A percentile compares a stretch with the other conserved stretches of the same genome.
Evolutionary conservation across 2,797 vertebrate species (phyloP).

Genomic region (Leptoclinus maculatus): DNA sequence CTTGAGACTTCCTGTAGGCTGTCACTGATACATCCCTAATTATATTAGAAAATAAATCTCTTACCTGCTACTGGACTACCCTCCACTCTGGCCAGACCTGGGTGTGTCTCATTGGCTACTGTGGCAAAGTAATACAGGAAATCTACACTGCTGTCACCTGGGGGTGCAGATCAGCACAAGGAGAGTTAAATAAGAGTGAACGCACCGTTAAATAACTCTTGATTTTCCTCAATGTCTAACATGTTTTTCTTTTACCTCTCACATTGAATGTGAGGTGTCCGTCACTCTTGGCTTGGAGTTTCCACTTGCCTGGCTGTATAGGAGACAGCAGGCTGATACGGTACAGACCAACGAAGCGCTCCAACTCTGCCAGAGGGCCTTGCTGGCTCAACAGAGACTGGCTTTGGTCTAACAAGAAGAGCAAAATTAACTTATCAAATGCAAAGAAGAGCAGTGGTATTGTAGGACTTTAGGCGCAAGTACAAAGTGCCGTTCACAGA

Average conservation of each 20-base stretch:
- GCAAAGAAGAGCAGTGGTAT: neutral
- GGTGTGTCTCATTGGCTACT: slow-evolving; percentile 86
- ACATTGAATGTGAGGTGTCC: slow-evolving; percentile 82
- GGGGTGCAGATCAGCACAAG: neutral
- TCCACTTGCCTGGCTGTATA: slow-evolving; percentile 84
- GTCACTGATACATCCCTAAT: neutral
- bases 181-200: neutral
- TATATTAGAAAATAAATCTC: neutral
- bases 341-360: slow-evolving; percentile 82
- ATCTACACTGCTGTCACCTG: slow-evolving; percentile 88
- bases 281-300: slow-evolving; percentile 72
- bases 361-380: slow-evolving; percentile 73
- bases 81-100: slow-evolving; percentile 86
- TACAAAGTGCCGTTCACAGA: neutral
- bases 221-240: neutral
- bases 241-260: slow-evolving; percentile 80
- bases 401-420: slow-evolving; percentile 62
- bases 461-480: neutral
- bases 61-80: slow-evolving; percentile 86
- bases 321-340: slow-evolving; percentile 81
- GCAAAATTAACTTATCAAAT: neutral
- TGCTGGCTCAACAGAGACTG: slow-evolving; percentile 74
- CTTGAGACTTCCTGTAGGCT: neutral
- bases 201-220: neutral
- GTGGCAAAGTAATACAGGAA: slow-evolving; percentile 91